Base-by-base conservation (phyloP, 2,888 invertebrate species). In the Pasiphila rectangulata region DNA sequence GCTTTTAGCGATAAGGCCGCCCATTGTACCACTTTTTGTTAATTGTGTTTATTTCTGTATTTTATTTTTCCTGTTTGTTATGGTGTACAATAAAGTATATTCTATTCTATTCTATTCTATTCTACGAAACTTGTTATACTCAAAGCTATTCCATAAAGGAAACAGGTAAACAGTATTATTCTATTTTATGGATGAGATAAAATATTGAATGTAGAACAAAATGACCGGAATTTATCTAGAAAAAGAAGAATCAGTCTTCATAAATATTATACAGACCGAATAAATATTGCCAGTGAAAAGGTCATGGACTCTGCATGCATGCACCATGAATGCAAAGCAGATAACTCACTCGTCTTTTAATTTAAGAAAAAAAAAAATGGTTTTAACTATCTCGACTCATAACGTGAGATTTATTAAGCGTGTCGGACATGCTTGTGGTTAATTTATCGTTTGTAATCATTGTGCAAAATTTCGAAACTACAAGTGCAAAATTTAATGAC, bases 101-200 rank as follows among this genome's bases (percentile, higher is more conserved):
- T n/a, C n/a, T n/a, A n/a, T n/a, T n/a, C n/a, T n/a, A n/a, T n/a
- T n/a, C n/a, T n/a, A n/a, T n/a, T n/a, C n/a, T n/a, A n/a, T n/a
- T n/a, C n/a, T n/a, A n/a, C n/a, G 58, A 63, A 61, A 64, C 56
- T 52, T 46, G 45, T 59, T 52, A 53, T 46, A 47, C n/a, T n/a
- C 21, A 17, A 52, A 43, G 45, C 48, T 41, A 37, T 51, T 47
- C 48, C 43, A 24, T 36, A 39, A 49, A 56, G 46, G 49, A 53
- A 53, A 61, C 54, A 42, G 59, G 61, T 63, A 68, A 67, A 67
- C 63, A 65, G 54, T 41, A 39, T 55, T 40, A 58, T 63, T 59
- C 39, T 43, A 39, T 53, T 64, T 57, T 56, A 57, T 58, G 47
- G 35, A 43, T 46, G 39, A 47, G 47, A 58, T 57, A 58, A 56